Conservation (phyloP, 37 sponge, comb jelly and placozoan species). For the Beroe forskalii region DNA sequence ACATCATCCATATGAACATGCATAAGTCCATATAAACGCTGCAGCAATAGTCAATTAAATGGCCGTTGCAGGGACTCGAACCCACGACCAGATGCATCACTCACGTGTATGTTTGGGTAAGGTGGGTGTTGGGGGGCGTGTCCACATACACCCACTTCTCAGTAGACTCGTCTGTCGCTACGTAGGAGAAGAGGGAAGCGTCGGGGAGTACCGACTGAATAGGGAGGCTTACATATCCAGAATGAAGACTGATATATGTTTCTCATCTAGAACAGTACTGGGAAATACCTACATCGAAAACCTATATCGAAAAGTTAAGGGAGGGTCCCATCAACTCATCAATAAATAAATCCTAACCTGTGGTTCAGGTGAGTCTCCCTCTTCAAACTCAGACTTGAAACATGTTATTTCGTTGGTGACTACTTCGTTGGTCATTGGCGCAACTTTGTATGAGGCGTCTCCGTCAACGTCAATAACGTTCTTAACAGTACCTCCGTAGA, state of each 20-base stretch:
- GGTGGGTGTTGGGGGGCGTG: conserved; percentile 29
- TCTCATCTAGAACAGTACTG: too few relatives aligned
- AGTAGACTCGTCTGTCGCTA: background rate
- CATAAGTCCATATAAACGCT: too few relatives aligned
- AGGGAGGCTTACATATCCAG: too few relatives aligned
- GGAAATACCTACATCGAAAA: too few relatives aligned
- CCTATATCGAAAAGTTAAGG: too few relatives aligned
- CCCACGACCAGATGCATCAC: background rate
- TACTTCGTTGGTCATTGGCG: conserved; percentile 74
- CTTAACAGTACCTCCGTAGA: background rate
- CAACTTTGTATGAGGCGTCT: conserved; percentile 79
- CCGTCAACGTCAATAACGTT: conserved; percentile 45
- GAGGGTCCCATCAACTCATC: too few relatives aligned
- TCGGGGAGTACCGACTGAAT: conserved; percentile 79
- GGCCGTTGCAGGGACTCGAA: too few relatives aligned
- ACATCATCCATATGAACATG: too few relatives aligned
- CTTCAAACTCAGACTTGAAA: background rate
- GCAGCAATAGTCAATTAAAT: too few relatives aligned
- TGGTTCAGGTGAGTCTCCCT: background rate
- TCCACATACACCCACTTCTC: conserved; percentile 9
- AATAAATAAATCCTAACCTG: too few relatives aligned
- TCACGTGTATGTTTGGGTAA: conserved; percentile 61
- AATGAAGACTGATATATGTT: too few relatives aligned
- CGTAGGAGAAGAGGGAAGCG: background rate
- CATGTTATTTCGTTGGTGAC: conserved; percentile 65